Evolutionary conservation across 1,140 invertebrate genomes (phyloP), one percentile per base, ranked within the genome.

Genomic region (Nebria ingens): DNA sequence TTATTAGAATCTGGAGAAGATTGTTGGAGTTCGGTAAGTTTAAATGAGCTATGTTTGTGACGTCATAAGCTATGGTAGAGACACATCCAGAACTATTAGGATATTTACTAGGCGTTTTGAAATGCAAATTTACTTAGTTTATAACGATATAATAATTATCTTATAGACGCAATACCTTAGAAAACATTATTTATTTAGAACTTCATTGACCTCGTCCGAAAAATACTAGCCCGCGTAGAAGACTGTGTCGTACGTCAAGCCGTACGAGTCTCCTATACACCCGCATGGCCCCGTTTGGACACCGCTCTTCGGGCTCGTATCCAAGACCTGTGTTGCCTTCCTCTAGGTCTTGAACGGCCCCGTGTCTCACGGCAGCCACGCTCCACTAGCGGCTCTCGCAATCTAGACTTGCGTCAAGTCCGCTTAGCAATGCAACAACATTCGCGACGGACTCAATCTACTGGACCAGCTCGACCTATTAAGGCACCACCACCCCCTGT

Each of bases 251-350:
- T 82, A 4, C 64, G 78, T 13, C 80, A 83, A 56, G 81, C 81
- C 17, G 72, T 79, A 2, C 70, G 79, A 21, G 79, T 81, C 1
- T 79, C 79, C 34, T 73, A 81, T 21, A 79, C 80, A 1, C 76
- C 76, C 1, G 76, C 79, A 0, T 85, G 83, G 83, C 67, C 77
- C 0, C 75, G 80, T 61, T 78, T 85, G 74, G 81, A 83, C 58
- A 64, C 80, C 21, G 76, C 80, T 20, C 64, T 82, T 15, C 71
- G 80, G 22, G 73, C 75, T 55, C 75, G 76, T 59, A 79, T 82
- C 23, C 80, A 82, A 57, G 77, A 79, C 49, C 63, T 79, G 21
- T 80, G 80, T 3, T 76, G 79, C 49, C 68, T 82, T 51, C 68
- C 3, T 53, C 68, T 19, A 67, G n/a, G n/a, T n/a, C n/a, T n/a